Percentiles rank a stretch among this genome's conserved stretches.
Evolutionary conservation across 2,797 vertebrate species (phyloP).

Genomic region (Xiphorhynchus erythropygius): DNA sequence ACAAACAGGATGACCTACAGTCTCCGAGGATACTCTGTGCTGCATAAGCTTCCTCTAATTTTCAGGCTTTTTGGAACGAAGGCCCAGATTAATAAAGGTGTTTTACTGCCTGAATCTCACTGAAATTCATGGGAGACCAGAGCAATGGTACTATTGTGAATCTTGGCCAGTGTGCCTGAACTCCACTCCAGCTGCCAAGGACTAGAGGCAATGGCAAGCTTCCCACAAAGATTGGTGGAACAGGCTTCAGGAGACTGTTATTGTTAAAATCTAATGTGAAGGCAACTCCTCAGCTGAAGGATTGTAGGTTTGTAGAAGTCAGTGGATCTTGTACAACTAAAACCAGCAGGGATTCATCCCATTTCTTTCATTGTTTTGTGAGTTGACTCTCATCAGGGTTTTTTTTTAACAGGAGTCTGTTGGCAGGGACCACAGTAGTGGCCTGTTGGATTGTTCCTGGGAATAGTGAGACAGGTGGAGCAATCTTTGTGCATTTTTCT

Average conservation of each 20-base stretch:
- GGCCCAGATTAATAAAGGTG: neutral
- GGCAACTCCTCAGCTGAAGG: neutral
- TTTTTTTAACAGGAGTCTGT: neutral
- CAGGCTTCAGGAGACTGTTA: neutral
- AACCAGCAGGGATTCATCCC: neutral
- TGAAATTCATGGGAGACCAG: neutral
- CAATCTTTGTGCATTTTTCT: neutral
- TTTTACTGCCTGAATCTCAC: neutral
- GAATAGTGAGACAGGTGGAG: neutral
- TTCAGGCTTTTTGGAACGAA: conserved; percentile 1
- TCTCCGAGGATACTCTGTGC: neutral
- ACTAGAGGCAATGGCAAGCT: neutral
- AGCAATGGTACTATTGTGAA: neutral
- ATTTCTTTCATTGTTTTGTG: neutral
- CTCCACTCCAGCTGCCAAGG: neutral
- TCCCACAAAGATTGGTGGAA: neutral
- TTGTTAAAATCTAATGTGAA: neutral
- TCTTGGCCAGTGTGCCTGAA: neutral
- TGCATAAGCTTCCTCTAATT: neutral
- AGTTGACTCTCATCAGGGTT: neutral
- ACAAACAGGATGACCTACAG: neutral
- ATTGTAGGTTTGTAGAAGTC: neutral
- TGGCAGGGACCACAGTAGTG: neutral
- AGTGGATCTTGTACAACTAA: neutral
- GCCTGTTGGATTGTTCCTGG: neutral